These are phyloP conservation scores for Nomada fucata DNA, from an alignment of 2,888 invertebrate genomes.

Conservation along the genomic window DNA sequence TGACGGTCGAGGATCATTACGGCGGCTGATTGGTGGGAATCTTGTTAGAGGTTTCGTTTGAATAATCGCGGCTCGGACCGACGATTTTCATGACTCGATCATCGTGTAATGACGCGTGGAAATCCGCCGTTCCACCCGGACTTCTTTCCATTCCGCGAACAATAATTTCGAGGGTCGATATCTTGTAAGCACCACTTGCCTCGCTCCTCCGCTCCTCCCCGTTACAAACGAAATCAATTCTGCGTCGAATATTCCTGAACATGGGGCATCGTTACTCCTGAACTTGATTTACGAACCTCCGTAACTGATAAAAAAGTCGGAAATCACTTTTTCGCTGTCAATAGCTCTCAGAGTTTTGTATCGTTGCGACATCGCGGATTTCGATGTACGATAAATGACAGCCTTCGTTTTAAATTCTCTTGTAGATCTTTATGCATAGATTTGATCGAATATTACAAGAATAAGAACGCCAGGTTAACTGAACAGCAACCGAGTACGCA, in stretches of 20 bases:
- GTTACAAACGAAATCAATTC: constrained; percentile 82
- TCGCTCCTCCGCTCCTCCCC: constrained; percentile 75
- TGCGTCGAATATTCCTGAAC: constrained; percentile 81
- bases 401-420: no score
- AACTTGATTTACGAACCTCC: constrained; percentile 77
- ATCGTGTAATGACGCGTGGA: constrained; percentile 82
- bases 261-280: constrained; percentile 70
- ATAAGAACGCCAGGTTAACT: no score
- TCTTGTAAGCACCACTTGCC: constrained; percentile 52
- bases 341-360: not conserved
- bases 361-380: not conserved
- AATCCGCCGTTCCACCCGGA: constrained; percentile 62
- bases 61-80: constrained; percentile 81
- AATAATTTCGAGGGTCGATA: constrained; percentile 67
- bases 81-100: constrained; percentile 82
- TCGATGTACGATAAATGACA: not conserved
- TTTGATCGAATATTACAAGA: no score
- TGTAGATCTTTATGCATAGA: no score
- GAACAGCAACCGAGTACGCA: no score
- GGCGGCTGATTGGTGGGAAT: constrained; percentile 81
- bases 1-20: constrained; percentile 76
- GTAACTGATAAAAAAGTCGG: not conserved
- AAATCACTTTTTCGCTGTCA: no score
- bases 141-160: constrained; percentile 53
- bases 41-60: constrained; percentile 83